phyloP scores from a whole-genome alignment of 2,113 vertebrate genomes.

The Cottus gobio region DNA sequence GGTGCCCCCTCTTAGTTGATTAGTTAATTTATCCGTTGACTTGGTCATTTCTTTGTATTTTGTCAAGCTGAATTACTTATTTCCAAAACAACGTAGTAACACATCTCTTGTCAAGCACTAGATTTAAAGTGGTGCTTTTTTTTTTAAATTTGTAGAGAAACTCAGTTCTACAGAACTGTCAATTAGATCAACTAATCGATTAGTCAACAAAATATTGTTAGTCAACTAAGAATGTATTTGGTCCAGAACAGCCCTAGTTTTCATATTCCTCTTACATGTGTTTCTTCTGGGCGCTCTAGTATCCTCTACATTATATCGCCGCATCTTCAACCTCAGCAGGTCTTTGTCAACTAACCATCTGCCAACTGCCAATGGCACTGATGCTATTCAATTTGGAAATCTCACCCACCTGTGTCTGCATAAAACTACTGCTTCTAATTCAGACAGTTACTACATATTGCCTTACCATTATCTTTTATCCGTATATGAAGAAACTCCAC shows the following conservation, averaged over 20 bases:
- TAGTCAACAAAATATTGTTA: neutral
- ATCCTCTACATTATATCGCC: constrained; percentile 8
- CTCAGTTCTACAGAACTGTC: neutral
- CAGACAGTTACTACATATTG: constrained; percentile 3
- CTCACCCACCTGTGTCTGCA: constrained; percentile 32
- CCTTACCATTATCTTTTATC: neutral
- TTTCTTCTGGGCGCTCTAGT: constrained; percentile 24
- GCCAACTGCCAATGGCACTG: neutral
- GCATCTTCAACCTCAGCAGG: constrained; percentile 40
- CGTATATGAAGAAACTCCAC: neutral
- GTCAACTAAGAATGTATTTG: neutral
- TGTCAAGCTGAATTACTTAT: neutral
- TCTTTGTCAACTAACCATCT: constrained; percentile 34
- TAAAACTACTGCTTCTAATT: constrained; percentile 1
- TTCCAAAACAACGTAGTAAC: neutral
- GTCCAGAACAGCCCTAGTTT: neutral
- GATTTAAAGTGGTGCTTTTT: neutral
- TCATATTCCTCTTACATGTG: constrained; percentile 16
- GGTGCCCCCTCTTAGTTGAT: neutral
- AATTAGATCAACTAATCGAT: neutral
- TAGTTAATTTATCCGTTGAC: neutral
- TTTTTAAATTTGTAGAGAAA: neutral
- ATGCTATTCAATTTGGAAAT: constrained; percentile 32
- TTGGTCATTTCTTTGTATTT: neutral
- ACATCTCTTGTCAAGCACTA: neutral